Evolutionary conservation across 2,113 vertebrate genomes (phyloP).

Genomic region (Phocoena sinus): DNA sequence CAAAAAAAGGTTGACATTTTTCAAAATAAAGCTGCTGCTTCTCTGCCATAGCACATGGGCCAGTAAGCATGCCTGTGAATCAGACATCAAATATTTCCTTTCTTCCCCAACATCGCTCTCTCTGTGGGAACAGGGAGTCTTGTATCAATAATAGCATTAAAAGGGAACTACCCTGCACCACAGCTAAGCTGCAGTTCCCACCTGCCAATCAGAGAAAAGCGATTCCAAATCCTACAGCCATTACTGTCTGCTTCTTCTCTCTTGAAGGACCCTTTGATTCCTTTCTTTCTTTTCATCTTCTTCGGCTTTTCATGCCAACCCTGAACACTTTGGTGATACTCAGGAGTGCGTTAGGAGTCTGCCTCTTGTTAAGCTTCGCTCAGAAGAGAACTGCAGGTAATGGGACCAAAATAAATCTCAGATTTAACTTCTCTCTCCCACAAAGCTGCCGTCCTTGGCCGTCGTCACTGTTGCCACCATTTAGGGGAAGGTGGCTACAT

Average conservation of each 20-base stretch:
- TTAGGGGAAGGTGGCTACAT: conserved; percentile 3
- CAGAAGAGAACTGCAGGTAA: conserved; percentile 14
- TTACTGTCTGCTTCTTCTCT: conserved; percentile 63
- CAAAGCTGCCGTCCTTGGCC: conserved; percentile 18
- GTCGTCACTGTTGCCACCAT: not conserved
- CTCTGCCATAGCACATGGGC: not conserved
- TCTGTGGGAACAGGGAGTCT: conserved; percentile 34
- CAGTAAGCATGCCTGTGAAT: not conserved
- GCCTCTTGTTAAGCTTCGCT: conserved; percentile 41
- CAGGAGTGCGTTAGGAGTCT: not conserved
- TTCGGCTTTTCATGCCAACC: conserved; percentile 57
- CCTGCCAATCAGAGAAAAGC: conserved; percentile 12
- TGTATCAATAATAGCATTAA: not conserved
- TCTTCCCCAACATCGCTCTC: conserved; percentile 14
- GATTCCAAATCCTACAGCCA: conserved; percentile 60
- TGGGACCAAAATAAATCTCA: conserved; percentile 57
- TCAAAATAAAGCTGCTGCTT: not conserved
- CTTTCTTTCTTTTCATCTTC: conserved; percentile 59
- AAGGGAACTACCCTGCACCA: not conserved
- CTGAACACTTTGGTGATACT: conserved; percentile 30
- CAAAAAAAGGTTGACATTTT: not conserved
- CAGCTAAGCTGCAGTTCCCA: conserved; percentile 11
- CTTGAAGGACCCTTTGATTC: conserved; percentile 57
- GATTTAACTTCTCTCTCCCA: conserved; percentile 44
- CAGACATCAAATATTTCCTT: conserved; percentile 47